Evolutionary conservation across 1,140 invertebrate genomes (phyloP).

Genomic region (Gryllus bimaculatus): DNA sequence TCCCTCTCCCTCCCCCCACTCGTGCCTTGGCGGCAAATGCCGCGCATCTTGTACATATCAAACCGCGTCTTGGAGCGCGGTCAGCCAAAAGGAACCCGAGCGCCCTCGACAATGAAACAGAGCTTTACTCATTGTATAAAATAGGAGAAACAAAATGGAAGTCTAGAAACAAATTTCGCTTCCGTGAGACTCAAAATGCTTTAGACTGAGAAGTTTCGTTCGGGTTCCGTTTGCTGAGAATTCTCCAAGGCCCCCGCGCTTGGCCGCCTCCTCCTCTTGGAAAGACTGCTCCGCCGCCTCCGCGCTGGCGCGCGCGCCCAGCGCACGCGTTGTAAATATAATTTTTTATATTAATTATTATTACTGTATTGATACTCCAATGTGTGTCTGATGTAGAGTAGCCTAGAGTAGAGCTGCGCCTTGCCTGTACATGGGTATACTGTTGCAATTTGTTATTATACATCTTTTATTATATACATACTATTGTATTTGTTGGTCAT

Average conservation of each 20-base stretch:
- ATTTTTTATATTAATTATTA: neutral
- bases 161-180: too few species aligned
- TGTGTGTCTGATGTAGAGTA: neutral
- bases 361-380: neutral
- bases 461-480: neutral
- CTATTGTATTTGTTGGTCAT: conserved; percentile 5
- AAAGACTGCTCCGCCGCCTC: neutral
- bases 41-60: too few species aligned
- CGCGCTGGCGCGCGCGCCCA: neutral
- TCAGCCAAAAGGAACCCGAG: too few species aligned
- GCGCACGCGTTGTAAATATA: neutral
- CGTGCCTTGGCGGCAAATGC: too few species aligned
- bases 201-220: too few species aligned
- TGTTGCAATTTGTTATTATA: neutral
- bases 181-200: too few species aligned
- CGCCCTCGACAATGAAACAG: too few species aligned
- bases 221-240: neutral
- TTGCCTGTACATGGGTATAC: neutral
- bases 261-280: neutral
- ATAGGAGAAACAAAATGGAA: too few species aligned
- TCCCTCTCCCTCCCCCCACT: too few species aligned
- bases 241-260: neutral
- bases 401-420: neutral
- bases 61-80: too few species aligned
- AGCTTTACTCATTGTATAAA: too few species aligned